These are phyloP conservation scores for Chrysocyon brachyurus DNA, from an alignment of 2,797 vertebrate genomes.

Conservation along the genomic window DNA sequence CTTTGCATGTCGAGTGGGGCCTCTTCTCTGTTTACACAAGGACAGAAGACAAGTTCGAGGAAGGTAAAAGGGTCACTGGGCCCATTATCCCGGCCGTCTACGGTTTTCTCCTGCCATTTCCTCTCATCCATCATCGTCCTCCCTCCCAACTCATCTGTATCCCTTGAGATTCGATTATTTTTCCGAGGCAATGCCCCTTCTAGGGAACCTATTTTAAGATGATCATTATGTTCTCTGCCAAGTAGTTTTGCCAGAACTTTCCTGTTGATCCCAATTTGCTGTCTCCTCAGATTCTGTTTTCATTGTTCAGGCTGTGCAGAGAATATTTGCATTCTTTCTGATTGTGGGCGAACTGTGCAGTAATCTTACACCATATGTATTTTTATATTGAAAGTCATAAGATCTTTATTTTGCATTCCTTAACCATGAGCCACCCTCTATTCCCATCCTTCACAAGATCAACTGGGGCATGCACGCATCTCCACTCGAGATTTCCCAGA, in stretches of 20 bases:
- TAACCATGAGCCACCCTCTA: constrained; percentile 62
- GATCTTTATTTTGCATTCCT: constrained; percentile 80
- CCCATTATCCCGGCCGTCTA: constrained; percentile 68
- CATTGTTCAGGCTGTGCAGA: constrained; percentile 37
- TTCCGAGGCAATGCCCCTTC: constrained; percentile 73
- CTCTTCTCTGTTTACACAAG: constrained; percentile 80
- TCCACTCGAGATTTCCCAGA: constrained; percentile 49
- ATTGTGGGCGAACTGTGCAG: constrained; percentile 12
- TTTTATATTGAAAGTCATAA: constrained; percentile 76
- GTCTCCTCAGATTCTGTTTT: constrained; percentile 54
- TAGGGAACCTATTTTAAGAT: constrained; percentile 76
- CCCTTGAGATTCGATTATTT: constrained; percentile 75
- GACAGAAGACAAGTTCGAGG: constrained; percentile 77
- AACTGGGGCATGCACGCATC: not conserved
- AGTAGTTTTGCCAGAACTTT: constrained; percentile 67
- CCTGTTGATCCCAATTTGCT: constrained; percentile 64
- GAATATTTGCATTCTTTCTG: constrained; percentile 78
- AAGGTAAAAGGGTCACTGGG: constrained; percentile 82
- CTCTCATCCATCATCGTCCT: constrained; percentile 84
- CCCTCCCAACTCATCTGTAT: constrained; percentile 79
- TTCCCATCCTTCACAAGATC: constrained; percentile 43
- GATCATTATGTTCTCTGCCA: constrained; percentile 67
- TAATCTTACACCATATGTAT: constrained; percentile 78
- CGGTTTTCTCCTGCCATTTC: constrained; percentile 73
- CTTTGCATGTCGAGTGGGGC: constrained; percentile 1